phyloP scores from a whole-genome alignment of 2,797 vertebrate genomes.

The Gambusia yucatana region DNA sequence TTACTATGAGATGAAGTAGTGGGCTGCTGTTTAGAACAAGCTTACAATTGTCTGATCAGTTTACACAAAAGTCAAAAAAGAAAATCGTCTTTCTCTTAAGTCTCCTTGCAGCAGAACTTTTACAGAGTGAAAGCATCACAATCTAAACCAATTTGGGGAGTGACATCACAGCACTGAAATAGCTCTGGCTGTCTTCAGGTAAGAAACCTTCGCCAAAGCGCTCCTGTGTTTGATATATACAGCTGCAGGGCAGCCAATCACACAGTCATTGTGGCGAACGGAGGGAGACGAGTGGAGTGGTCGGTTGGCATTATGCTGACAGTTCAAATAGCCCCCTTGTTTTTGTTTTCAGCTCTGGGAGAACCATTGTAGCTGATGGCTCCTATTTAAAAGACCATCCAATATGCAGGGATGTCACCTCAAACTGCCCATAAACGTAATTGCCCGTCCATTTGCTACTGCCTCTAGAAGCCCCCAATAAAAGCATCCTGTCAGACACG shows the following conservation, averaged over 20 bases:
- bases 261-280: constrained; percentile 44
- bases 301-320: constrained; percentile 79
- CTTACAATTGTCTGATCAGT: constrained; percentile 5
- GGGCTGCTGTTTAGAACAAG: background rate
- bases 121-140: constrained; percentile 2
- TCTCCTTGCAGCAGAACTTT: constrained; percentile 14
- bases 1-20: constrained; percentile 20
- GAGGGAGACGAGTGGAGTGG: constrained; percentile 59
- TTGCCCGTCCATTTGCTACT: constrained; percentile 84
- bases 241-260: constrained; percentile 65
- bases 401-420: constrained; percentile 87
- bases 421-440: constrained; percentile 85
- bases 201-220: constrained; percentile 40
- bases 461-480: constrained; percentile 78
- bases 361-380: constrained; percentile 82
- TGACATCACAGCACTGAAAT: constrained; percentile 41
- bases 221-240: constrained; percentile 47
- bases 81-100: background rate
- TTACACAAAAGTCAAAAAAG: constrained; percentile 14
- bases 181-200: constrained; percentile 42
- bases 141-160: constrained; percentile 37
- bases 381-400: constrained; percentile 86
- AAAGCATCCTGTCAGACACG: constrained; percentile 81
- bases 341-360: constrained; percentile 82
- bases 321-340: constrained; percentile 79